phyloP scores from a whole-genome alignment of 1,140 invertebrate species.

The Megalopta genalis region DNA sequence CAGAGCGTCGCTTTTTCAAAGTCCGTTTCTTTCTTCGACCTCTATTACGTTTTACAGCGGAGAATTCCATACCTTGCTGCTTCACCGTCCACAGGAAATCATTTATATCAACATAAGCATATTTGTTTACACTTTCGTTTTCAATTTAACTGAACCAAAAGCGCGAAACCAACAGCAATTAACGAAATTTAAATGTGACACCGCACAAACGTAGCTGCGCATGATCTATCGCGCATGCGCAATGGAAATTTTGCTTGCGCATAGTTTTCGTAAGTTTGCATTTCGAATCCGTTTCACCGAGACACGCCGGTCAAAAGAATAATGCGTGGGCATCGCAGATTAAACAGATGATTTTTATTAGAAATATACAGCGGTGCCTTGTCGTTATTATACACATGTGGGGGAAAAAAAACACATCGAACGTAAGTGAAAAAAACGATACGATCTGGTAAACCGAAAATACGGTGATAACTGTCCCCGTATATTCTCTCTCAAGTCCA shows the following conservation, averaged over 20 bases:
- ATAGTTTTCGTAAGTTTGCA: too few relatives aligned
- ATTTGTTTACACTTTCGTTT: background rate
- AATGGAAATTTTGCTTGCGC: background rate
- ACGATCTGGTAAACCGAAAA: conserved; percentile 21
- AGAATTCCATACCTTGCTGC: conserved; percentile 64
- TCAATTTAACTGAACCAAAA: too few relatives aligned
- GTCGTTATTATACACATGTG: conserved; percentile 66
- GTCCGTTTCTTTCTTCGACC: conserved; percentile 61
- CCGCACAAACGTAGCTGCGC: background rate
- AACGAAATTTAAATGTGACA: too few relatives aligned
- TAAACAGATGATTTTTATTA: conserved; percentile 69
- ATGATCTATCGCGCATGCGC: background rate
- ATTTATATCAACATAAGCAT: background rate
- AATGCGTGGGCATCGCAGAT: conserved; percentile 40
- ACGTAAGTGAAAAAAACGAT: conserved; percentile 42
- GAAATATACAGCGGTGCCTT: conserved; percentile 70
- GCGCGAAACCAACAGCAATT: too few relatives aligned
- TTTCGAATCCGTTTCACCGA: too few relatives aligned
- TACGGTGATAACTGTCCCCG: background rate
- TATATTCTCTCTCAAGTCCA: background rate
- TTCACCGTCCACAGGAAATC: background rate
- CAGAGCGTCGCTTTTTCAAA: conserved; percentile 56
- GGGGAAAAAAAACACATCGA: conserved; percentile 46
- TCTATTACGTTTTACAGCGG: conserved; percentile 56
- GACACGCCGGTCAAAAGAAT: background rate